Evolutionary conservation across 2,888 invertebrate species (phyloP).

Genomic region (Acleris holmiana): DNA sequence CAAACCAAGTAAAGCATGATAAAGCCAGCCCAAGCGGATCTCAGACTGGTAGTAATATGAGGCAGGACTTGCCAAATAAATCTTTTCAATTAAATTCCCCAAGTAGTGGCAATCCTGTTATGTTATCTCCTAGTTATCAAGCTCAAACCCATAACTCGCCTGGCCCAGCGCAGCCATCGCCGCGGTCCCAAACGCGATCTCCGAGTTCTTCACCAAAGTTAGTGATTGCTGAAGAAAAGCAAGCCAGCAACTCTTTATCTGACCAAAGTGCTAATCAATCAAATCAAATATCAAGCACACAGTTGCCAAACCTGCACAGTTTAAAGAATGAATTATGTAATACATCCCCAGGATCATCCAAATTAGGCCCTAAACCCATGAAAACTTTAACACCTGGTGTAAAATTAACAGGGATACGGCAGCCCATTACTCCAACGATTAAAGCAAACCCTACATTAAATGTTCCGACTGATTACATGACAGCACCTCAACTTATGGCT

Average conservation of each 20-base stretch:
- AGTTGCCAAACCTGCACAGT: conserved; percentile 60
- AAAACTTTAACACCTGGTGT: conserved; percentile 59
- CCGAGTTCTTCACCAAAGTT: conserved; percentile 81
- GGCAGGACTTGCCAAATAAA: conserved; percentile 62
- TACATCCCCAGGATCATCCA: conserved; percentile 66
- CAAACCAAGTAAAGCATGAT: conserved; percentile 67
- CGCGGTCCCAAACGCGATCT: conserved; percentile 77
- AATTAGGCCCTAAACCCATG: conserved; percentile 61
- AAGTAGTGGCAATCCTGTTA: conserved; percentile 52
- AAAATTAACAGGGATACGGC: conserved; percentile 65
- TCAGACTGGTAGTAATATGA: conserved; percentile 49
- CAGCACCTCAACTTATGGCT: conserved; percentile 51
- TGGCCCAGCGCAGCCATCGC: conserved; percentile 65
- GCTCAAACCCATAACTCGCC: conserved; percentile 58
- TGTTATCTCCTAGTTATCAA: conserved; percentile 62
- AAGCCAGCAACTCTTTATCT: conserved; percentile 53
- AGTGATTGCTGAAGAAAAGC: conserved; percentile 81
- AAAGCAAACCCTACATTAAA: conserved; percentile 59
- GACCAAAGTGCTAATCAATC: conserved; percentile 71
- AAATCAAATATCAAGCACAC: conserved; percentile 74
- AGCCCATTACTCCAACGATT: conserved; percentile 60
- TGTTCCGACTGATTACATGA: conserved; percentile 61
- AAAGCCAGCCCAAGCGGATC: conserved; percentile 56
- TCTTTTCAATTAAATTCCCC: conserved; percentile 56
- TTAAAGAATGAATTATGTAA: conserved; percentile 65